phyloP scores from a whole-genome alignment of 1,140 invertebrate genomes.

The Drosophila paulistorum region DNA sequence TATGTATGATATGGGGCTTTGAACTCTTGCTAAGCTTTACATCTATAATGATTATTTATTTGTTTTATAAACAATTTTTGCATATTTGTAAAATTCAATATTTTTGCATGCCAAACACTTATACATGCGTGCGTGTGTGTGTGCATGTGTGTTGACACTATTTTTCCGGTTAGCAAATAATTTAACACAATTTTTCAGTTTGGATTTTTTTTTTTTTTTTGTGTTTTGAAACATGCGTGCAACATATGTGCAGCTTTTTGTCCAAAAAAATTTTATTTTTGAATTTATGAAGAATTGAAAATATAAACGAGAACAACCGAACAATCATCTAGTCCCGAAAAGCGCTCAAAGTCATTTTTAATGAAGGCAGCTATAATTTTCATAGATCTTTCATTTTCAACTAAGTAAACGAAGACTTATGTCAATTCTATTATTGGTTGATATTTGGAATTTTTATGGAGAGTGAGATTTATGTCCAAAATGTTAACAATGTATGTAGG shows the following conservation, averaged over 20 bases:
- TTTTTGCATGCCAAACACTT: conserved; percentile 51
- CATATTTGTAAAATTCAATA: conserved; percentile 5
- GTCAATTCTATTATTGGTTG: conserved; percentile 74
- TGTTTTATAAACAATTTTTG: conserved; percentile 24
- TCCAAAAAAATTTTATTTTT: conserved; percentile 23
- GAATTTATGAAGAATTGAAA: conserved; percentile 40
- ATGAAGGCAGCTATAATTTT: conserved; percentile 64
- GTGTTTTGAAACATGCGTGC: conserved; percentile 57
- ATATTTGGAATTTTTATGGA: conserved; percentile 69
- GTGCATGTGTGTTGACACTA: conserved; percentile 52
- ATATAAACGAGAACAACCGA: conserved; percentile 34
- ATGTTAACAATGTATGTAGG: not conserved
- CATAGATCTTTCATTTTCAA: conserved; percentile 41
- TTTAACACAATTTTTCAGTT: conserved; percentile 57
- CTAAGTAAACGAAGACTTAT: conserved; percentile 66
- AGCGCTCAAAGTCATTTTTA: conserved; percentile 56
- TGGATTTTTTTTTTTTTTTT: conserved; percentile 10
- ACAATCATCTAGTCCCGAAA: conserved; percentile 16
- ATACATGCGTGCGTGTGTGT: not conserved
- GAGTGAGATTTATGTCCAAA: conserved; percentile 36
- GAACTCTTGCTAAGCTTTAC: conserved; percentile 52
- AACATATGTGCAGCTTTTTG: conserved; percentile 67
- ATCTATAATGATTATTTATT: conserved; percentile 32
- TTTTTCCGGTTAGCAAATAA: conserved; percentile 33
- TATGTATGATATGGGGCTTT: conserved; percentile 36